Conservation (phyloP, 2,113 vertebrate genomes). For the Sclerurus mexicanus region DNA sequence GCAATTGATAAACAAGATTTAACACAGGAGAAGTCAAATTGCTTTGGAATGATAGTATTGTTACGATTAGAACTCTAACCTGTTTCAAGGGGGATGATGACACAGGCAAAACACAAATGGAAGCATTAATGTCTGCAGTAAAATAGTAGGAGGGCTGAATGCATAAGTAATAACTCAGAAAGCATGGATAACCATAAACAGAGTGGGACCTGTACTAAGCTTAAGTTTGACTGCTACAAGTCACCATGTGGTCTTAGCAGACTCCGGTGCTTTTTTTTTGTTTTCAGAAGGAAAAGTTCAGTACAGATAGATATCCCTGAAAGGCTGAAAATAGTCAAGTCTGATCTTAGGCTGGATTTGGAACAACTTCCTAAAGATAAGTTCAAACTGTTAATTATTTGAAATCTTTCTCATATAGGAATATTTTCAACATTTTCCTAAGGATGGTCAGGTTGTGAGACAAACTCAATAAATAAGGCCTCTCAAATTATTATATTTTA, state of each 20-base stretch:
- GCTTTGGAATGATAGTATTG: no score
- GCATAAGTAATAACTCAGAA: neutral
- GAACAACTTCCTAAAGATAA: neutral
- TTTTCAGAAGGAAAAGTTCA: neutral
- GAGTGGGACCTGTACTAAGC: neutral
- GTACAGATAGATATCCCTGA: neutral
- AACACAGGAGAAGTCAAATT: no score
- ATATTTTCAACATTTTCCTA: neutral
- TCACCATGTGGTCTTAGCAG: neutral
- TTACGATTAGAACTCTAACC: neutral
- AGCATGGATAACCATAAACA: neutral
- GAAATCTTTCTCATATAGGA: neutral
- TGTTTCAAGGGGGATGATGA: neutral
- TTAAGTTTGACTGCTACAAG: neutral
- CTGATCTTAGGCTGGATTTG: neutral
- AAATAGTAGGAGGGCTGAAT: neutral
- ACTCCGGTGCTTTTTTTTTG: neutral
- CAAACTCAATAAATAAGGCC: neutral
- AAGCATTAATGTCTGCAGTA: neutral
- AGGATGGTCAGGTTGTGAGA: neutral
- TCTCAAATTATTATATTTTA: neutral
- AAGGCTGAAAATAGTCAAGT: neutral
- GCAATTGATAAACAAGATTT: no score
- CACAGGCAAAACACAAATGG: neutral
- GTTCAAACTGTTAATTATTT: neutral